Percentiles rank a stretch among this genome's conserved stretches.
Conservation (phyloP, 2,113 vertebrate genomes). For the Fregata magnificens region DNA sequence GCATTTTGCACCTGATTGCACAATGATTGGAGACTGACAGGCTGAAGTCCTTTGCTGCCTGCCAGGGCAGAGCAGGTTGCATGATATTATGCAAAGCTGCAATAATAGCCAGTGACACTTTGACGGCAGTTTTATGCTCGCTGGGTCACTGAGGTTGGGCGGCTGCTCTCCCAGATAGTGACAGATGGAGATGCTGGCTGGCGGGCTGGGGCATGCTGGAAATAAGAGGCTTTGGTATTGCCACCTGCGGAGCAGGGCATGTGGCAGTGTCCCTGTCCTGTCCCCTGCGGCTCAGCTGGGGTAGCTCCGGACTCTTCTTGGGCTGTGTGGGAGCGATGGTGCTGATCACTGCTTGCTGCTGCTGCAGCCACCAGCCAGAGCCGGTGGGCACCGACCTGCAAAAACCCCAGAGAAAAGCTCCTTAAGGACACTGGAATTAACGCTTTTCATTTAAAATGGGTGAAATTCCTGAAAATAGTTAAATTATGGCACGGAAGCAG, state of each 20-base stretch:
- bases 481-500: neutral
- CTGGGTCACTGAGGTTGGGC: neutral
- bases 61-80: neutral
- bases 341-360: neutral
- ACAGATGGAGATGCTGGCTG: no score
- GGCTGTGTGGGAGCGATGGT: neutral
- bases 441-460: neutral
- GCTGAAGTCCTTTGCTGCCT: neutral
- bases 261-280: neutral
- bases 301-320: fast-evolving
- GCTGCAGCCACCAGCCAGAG: neutral
- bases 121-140: neutral
- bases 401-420: neutral
- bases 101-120: neutral
- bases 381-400: neutral
- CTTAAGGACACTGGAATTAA: neutral
- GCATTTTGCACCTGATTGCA: neutral
- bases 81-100: fast-evolving
- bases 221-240: no score
- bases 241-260: fast-evolving
- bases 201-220: neutral
- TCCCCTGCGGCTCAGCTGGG: fast-evolving
- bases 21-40: neutral
- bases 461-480: neutral
- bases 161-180: neutral